A percentile compares a stretch with the other conserved stretches of the same genome.
Evolutionary conservation across 2,113 vertebrate genomes (phyloP).

Genomic region (Scatophagus argus): DNA sequence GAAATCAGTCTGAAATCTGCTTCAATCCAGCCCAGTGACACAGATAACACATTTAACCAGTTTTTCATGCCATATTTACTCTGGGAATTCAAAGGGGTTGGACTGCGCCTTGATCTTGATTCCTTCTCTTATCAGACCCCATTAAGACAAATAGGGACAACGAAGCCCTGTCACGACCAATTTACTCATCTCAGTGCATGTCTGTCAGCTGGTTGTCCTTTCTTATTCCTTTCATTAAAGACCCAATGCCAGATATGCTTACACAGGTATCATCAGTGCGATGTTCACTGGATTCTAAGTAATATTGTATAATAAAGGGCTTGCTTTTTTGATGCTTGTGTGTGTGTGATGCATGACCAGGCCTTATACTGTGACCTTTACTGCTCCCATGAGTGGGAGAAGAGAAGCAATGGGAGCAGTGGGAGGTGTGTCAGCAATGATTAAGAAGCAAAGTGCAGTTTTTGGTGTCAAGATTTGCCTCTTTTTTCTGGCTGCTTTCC

Average conservation of each 20-base stretch:
- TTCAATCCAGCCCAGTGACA: background rate
- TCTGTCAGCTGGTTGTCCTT: constrained; percentile 1
- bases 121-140: constrained; percentile 23
- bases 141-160: constrained; percentile 38
- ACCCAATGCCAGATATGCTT: background rate
- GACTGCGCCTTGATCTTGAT: constrained; percentile 7
- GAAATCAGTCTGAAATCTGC: background rate
- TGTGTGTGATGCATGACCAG: constrained; percentile 12
- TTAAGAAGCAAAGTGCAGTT: constrained; percentile 3
- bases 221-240: background rate
- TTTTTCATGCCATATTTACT: constrained; percentile 13
- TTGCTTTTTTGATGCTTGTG: background rate
- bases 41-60: background rate
- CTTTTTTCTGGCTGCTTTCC: background rate
- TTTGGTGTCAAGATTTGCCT: background rate
- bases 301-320: background rate
- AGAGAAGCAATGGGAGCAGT: constrained; percentile 13
- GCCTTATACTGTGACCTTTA: constrained; percentile 39
- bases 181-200: constrained; percentile 16
- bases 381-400: background rate
- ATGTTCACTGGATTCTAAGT: background rate
- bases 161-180: constrained; percentile 28
- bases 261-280: background rate
- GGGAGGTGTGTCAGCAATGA: constrained; percentile 29
- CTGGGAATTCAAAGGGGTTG: constrained; percentile 38